Conservation (phyloP, 2,797 vertebrate genomes). For the Anguilla megastoma region DNA sequence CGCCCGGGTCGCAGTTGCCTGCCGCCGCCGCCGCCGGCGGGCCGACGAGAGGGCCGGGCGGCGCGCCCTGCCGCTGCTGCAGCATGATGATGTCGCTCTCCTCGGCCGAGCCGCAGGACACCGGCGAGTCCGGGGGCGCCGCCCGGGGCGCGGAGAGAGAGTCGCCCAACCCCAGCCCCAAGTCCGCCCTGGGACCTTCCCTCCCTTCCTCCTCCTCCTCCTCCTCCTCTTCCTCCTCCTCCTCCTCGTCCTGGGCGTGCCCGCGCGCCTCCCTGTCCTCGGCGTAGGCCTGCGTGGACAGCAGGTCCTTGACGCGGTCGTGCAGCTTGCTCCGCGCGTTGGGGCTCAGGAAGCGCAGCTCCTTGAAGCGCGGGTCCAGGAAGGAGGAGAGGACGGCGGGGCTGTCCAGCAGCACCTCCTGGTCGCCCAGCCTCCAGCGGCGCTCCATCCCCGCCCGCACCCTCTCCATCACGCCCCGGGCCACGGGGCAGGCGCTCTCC, state of each 20-base stretch:
- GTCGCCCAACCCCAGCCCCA: conserved; percentile 40
- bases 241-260: conserved; percentile 34
- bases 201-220: conserved; percentile 32
- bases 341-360: conserved; percentile 67
- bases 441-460: conserved; percentile 57
- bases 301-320: conserved; percentile 54
- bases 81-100: conserved; percentile 53
- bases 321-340: conserved; percentile 60
- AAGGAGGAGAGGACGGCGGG: conserved; percentile 62
- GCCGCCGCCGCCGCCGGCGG: conserved; percentile 42
- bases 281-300: conserved; percentile 50
- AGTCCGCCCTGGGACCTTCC: conserved; percentile 32
- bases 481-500: conserved; percentile 52
- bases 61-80: conserved; percentile 44
- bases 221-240: conserved; percentile 39
- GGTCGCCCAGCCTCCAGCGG: conserved; percentile 59
- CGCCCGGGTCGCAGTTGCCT: conserved; percentile 34
- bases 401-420: conserved; percentile 56
- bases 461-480: conserved; percentile 53
- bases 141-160: conserved; percentile 42
- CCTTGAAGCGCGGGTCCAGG: conserved; percentile 72
- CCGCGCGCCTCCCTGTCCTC: conserved; percentile 32
- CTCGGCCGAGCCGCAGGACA: conserved; percentile 54
- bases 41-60: conserved; percentile 38
- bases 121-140: conserved; percentile 54